Evolutionary conservation across 2,888 invertebrate species (phyloP).

Genomic region (Rhogogaster chlorosoma): DNA sequence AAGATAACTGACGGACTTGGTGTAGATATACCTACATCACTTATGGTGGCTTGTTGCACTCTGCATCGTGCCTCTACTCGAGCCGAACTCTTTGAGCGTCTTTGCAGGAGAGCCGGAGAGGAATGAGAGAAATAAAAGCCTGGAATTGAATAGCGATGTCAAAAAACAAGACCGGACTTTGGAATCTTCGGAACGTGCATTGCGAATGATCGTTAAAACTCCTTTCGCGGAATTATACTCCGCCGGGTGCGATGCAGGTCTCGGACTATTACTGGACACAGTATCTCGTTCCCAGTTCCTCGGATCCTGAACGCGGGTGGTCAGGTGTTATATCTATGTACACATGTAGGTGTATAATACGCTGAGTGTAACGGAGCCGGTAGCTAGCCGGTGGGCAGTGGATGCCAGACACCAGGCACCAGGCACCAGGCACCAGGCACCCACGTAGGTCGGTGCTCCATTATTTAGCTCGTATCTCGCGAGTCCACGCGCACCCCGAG

Average conservation of each 20-base stretch:
- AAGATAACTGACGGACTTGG: conserved; percentile 27
- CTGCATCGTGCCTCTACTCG: background rate
- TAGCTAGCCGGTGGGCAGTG: conserved; percentile 28
- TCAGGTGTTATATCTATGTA: conserved; percentile 17
- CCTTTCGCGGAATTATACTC: background rate
- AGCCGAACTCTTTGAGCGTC: background rate
- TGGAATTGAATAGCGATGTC: background rate
- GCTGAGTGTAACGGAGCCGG: conserved; percentile 14
- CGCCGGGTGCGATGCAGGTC: background rate
- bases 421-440: conserved; percentile 27
- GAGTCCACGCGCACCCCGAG: conserved; percentile 67
- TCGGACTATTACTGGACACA: background rate
- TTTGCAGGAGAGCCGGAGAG: background rate
- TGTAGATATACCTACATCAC: conserved; percentile 10
- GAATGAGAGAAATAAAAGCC: background rate
- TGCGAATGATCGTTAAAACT: background rate
- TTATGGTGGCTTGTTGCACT: conserved; percentile 14
- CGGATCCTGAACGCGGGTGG: background rate
- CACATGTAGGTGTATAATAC: conserved; percentile 40
- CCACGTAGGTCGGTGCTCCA: conserved; percentile 59
- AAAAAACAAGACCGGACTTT: background rate
- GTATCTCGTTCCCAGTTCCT: background rate
- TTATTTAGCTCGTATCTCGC: conserved; percentile 74
- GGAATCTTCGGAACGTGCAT: background rate
- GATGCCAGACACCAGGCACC: conserved; percentile 23